Percentiles rank a stretch among this genome's conserved stretches.
Conservation (phyloP, 2,888 invertebrate species). For the Nineta flava region DNA sequence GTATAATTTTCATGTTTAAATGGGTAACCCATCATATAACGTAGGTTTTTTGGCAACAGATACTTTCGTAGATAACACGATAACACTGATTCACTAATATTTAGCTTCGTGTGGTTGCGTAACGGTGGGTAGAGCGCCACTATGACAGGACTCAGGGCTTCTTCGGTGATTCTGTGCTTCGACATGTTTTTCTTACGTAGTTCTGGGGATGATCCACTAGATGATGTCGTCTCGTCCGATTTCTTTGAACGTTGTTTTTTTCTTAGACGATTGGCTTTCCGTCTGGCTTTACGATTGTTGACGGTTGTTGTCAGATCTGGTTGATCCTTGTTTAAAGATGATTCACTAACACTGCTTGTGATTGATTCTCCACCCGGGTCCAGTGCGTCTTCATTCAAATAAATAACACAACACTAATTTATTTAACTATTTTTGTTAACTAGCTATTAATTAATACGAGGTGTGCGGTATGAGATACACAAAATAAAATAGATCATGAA, state of each 20-base stretch:
- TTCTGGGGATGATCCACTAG: constrained; percentile 10
- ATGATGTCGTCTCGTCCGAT: constrained; percentile 14
- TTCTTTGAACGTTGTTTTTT: constrained; percentile 29
- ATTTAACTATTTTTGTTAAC: too few relatives aligned
- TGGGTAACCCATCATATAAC: too few relatives aligned
- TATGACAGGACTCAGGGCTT: not conserved
- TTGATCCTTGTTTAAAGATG: constrained; percentile 15
- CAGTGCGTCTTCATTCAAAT: constrained; percentile 13
- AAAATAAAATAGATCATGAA: too few relatives aligned
- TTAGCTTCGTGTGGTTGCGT: constrained; percentile 26
- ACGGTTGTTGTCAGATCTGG: constrained; percentile 30
- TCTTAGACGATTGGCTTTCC: constrained; percentile 28
- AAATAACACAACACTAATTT: constrained; percentile 7
- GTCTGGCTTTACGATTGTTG: constrained; percentile 31
- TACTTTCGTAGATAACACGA: constrained; percentile 39
- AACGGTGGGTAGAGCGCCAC: constrained; percentile 22
- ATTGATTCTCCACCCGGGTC: constrained; percentile 14
- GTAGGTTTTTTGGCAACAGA: too few relatives aligned
- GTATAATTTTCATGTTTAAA: too few relatives aligned
- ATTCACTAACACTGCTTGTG: constrained; percentile 21
- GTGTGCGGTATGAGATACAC: too few relatives aligned
- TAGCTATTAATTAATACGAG: too few relatives aligned
- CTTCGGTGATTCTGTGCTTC: not conserved
- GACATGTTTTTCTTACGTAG: constrained; percentile 1
- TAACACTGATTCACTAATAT: constrained; percentile 35